Evolutionary conservation across 1,140 invertebrate genomes (phyloP).

Genomic region (Bathynomus jamesi): DNA sequence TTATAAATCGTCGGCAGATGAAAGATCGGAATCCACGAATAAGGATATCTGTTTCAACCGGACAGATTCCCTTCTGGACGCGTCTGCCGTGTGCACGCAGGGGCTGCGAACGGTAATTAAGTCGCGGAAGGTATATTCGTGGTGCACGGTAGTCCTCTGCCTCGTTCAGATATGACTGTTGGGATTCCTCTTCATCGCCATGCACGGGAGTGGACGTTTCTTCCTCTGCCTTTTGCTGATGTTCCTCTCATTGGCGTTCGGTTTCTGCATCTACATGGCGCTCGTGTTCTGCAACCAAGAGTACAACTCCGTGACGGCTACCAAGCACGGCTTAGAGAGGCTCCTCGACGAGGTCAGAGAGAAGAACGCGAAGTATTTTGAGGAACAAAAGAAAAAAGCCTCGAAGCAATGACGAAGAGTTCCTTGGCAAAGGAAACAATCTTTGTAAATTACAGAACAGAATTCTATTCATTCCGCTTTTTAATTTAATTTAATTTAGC

Average conservation of each 20-base stretch:
- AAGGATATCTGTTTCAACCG: neutral
- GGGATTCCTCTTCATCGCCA: neutral
- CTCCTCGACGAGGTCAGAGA: constrained; percentile 11
- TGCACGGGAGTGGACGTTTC: neutral
- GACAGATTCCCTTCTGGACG: constrained; percentile 13
- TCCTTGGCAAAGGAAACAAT: too few relatives aligned
- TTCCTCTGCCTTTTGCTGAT: constrained; percentile 2
- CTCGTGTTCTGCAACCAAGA: constrained; percentile 9
- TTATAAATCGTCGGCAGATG: too few relatives aligned
- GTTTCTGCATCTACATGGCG: constrained; percentile 5
- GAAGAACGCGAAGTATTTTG: constrained; percentile 10
- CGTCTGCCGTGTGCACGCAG: constrained; percentile 10
- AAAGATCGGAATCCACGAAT: neutral
- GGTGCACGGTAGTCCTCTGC: neutral
- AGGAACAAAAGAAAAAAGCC: neutral
- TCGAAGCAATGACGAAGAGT: neutral
- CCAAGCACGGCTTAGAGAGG: constrained; percentile 8
- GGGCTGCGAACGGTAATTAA: constrained; percentile 2
- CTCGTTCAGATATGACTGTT: constrained; percentile 3
- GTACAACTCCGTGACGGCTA: constrained; percentile 4
- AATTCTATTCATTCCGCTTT: too few relatives aligned
- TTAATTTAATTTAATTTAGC: too few relatives aligned
- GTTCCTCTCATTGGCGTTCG: constrained; percentile 5
- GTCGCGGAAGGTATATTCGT: constrained; percentile 10
- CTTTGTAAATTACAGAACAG: too few relatives aligned